Base-by-base conservation (phyloP, 2,888 invertebrate genomes). In the Hirudinaria manillensis region DNA sequence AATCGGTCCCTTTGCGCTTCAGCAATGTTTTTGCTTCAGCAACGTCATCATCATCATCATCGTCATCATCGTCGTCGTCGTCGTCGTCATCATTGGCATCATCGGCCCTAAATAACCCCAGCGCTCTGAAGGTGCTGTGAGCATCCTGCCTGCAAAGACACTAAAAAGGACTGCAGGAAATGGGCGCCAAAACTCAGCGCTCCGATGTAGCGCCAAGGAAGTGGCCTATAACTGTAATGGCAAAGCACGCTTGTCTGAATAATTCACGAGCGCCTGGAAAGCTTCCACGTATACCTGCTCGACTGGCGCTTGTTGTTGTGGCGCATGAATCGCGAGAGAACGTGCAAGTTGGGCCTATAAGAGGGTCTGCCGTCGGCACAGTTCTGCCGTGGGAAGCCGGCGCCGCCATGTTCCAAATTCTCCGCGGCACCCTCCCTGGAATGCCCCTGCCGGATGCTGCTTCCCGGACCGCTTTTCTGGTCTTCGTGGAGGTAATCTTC, bases 1-100 rank as follows among this genome's bases (percentile, higher is more conserved):
- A 38, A n/a, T n/a, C n/a, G n/a, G n/a, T n/a, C n/a, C n/a, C n/a
- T n/a, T 38, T 38, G 38, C 38, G 10, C 38, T 38, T 3, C 38
- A 38, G 3, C 38, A 6, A 10, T 38, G 38, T 38, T 38, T 45
- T 16, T 10, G 4, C 32, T 29, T 34, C 32, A 68, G 2, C 36
- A 68, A 1, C 38, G 16, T 3, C 70, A 70, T 70, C 70, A 70
- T 70, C 45, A 21, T 45, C 45, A 70, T 70, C 70, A 19, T 38
- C 38, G n/a, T 45, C 70, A 70, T 70, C 45, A 70, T 70, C 70
- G 38, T 70, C 70, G 38, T 70, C 45, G 38, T 24, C 45, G 38
- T 45, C 70, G 2, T 45, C 45, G 24, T 70, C 61, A 1, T 16
- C 61, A 16, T 61, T n/a, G 10, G 13, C 61, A n/a, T 70, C 70